Base-by-base conservation (phyloP, 2,888 invertebrate genomes). In the Spialia ferax region DNA sequence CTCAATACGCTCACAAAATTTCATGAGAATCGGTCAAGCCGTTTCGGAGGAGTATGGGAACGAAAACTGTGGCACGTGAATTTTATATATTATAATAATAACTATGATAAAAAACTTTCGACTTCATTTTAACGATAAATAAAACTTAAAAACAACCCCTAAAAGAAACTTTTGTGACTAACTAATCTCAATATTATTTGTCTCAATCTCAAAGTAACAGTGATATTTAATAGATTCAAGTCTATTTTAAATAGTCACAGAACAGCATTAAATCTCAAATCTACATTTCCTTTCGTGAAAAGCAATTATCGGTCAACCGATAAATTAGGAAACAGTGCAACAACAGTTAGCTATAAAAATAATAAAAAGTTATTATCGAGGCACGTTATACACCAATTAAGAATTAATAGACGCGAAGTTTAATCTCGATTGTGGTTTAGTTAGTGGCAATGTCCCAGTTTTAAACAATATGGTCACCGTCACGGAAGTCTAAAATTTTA, bases 371-470 rank as follows among this genome's bases (percentile, higher is more conserved):
- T 55, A 55, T 29, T 55, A 2, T 29, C 29, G 6, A 26, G 54
- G 54, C 29, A 54, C n/a, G 54, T 26, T 54, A 29, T 54, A 15
- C 29, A 29, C 23, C 23, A 29, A 54, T 54, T 23, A 54, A 54
- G 18, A 18, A 55, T 29, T 29, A 55, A 55, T 29, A 55, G 55
- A 15, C 55, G 55, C 26, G 15, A 55, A 23, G 29, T 55, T 55
- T 29, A 55, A 26, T 29, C 18, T 29, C 15, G 6, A 29, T 29
- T 15, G 11, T 55, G n/a, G 55, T 29, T n/a, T 11, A 29, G 13
- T 26, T 54, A n/a, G 52, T 55, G 29, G 55, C 55, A 29, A n/a
- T 29, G 55, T 29, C 18, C 55, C 15, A 55, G 55, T 26, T 55
- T 15, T 29, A 11, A 26, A 55, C 55, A 55, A 29, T 54, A 52